Evolutionary conservation across 2,797 vertebrate species (phyloP), one percentile per base, ranked within the genome.

Genomic region (Neosilurus mollespiculum): DNA sequence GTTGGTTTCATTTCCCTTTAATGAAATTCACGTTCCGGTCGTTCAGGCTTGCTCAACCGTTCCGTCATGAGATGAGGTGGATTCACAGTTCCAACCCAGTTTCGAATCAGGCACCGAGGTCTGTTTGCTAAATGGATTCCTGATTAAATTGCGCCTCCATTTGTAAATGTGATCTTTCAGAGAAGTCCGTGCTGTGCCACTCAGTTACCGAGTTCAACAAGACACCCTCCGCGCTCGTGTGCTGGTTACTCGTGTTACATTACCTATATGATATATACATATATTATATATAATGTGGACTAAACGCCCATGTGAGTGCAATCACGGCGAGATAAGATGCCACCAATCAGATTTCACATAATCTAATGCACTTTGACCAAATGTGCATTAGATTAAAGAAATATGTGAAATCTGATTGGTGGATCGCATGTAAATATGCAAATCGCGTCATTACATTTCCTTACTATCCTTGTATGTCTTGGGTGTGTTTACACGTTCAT

Each of bases 101-200:
- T 64, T 71, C 9, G 3, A 72, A 18, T 72, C 16, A 16, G 69
- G 22, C 20, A 0, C 37, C 22, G 69, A 81, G 9, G 43, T n/a
- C 59, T 3, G 18, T 34, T 75, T 62, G 37, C 49, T 65, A 65
- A 65, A 82, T 65, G 67, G 80, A 54, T 26, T 82, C 20, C n/a
- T 75, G 70, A 69, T 82, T 64, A 1, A 81, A 84, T 72, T 75
- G 59, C 7, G 34, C 18, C 22, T 72, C 82, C 43, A 84, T 83
- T 83, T 65, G 67, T 51, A 67, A 84, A 80, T 67, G 3, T 14
- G 76, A 80, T 80, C 34, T 51, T 24, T 20, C 43, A 37, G 70
- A 65, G 56, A 54, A 4, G 20, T 15, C 77, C 49, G 22, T 12
- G 62, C 24, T 37, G 4, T 0, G 26, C 34, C 9, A 62, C 37